These are phyloP conservation scores for Gonioctena quinquepunctata DNA, from an alignment of 1,140 invertebrate genomes.

Conservation along the genomic window DNA sequence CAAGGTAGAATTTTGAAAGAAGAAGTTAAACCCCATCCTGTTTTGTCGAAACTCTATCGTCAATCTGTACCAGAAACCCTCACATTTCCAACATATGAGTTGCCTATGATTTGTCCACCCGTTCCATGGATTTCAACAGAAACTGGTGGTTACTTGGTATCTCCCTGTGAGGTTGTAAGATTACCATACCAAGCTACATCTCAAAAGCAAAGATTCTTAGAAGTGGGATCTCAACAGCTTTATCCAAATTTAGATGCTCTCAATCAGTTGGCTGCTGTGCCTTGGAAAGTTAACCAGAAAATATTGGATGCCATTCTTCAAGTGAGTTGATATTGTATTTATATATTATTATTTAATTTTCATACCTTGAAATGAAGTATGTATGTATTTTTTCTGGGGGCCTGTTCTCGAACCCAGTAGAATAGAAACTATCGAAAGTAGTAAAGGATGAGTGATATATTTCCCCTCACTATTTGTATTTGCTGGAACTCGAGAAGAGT, in stretches of 20 bases:
- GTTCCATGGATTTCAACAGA: conserved; percentile 74
- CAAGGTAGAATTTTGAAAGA: conserved; percentile 68
- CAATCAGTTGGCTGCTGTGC: conserved; percentile 86
- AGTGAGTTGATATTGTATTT: conserved; percentile 48
- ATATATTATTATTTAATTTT: not conserved
- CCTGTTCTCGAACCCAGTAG: no score
- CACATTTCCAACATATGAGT: conserved; percentile 69
- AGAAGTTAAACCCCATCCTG: conserved; percentile 82
- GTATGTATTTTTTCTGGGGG: no score
- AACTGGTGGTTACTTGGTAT: conserved; percentile 76
- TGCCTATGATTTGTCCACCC: conserved; percentile 81
- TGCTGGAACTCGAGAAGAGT: no score
- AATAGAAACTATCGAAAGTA: no score
- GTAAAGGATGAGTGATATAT: no score
- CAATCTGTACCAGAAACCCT: conserved; percentile 69
- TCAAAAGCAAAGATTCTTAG: conserved; percentile 66
- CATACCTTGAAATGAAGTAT: no score
- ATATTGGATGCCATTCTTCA: conserved; percentile 67
- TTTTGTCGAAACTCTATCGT: conserved; percentile 68
- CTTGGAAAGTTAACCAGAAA: conserved; percentile 87
- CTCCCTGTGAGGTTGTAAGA: conserved; percentile 67
- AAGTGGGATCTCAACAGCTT: conserved; percentile 64
- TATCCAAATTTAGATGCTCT: conserved; percentile 87
- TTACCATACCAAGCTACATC: conserved; percentile 60
- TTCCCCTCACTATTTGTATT: no score